Evolutionary conservation across 2,888 invertebrate species (phyloP), one percentile per base, ranked within the genome.

Genomic region (Emmelina monodactyla): DNA sequence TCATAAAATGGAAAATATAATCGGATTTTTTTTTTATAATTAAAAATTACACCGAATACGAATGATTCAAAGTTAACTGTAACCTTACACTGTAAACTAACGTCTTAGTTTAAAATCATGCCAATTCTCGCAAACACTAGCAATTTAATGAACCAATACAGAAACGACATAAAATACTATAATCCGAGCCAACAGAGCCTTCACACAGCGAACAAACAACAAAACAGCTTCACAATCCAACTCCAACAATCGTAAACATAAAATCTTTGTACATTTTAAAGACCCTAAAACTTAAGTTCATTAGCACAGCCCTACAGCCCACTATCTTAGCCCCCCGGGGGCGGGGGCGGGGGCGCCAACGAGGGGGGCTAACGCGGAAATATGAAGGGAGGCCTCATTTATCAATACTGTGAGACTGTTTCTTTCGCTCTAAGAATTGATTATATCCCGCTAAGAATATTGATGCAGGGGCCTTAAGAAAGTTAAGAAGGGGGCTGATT

Each of bases 311-410:
- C 78, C 78, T 75, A 60, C 49, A 51, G 58, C 64, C 64, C 67
- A 79, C 78, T 78, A 79, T 79, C 78, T 75, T 68, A 72, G 62
- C 50, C 60, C 58, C 60, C 52, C 35, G 39, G 44, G 56, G 58
- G 60, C 55, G 53, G 50, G 51, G 34, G 39, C 44, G 56, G 58
- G 60, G 55, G 53, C 50, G 51, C 49, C 50, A 60, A 53, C 50
- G 44, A 39, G 35, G 42, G 45, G 55, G 51, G 56, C 53, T 48
- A 44, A 67, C 67, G 67, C 72, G 76, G 75, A 78, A 78, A 78
- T 78, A 78, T 78, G 78, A 78, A 75, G 76, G 76, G 76, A 67
- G 70, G 54, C 51, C 76, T 78, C 78, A 79, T 79, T 79, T 79
- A 79, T 79, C 79, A 79, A 79, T 79, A 79, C 75, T 72, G 51